These are phyloP conservation scores for Taurulus bubalis DNA, from an alignment of 2,113 vertebrate species.

Conservation along the genomic window DNA sequence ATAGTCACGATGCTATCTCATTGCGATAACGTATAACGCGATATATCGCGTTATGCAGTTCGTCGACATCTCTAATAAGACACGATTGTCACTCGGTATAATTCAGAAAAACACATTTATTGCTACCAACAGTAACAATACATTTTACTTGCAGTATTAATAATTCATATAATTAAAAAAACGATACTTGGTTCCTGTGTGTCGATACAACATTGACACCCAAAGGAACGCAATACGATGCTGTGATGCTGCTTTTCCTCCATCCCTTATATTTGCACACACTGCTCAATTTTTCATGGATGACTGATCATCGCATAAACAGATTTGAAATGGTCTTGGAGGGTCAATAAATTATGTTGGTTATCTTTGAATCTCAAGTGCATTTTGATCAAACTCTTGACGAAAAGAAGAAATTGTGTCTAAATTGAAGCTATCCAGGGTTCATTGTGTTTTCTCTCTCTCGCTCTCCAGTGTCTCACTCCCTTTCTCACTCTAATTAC, in stretches of 20 bases:
- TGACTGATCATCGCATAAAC: neutral
- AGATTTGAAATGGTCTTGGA: neutral
- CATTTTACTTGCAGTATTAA: neutral
- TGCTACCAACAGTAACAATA: too few species aligned
- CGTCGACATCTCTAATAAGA: neutral
- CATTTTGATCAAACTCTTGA: conserved; percentile 5
- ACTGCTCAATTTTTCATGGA: neutral
- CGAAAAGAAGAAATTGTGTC: neutral
- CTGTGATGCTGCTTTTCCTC: neutral
- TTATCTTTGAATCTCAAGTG: neutral
- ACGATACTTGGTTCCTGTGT: neutral
- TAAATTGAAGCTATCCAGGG: conserved; percentile 11
- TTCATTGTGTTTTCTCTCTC: neutral
- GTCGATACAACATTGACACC: neutral
- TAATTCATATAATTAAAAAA: neutral
- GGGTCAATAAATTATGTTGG: neutral
- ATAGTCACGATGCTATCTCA: neutral
- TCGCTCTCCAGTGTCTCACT: conserved; percentile 4
- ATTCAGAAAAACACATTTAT: too few species aligned
- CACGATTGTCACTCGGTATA: neutral
- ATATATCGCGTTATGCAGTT: neutral
- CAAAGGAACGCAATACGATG: neutral
- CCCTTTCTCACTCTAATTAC: conserved; percentile 47
- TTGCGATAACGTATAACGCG: neutral
- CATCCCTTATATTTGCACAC: neutral